phyloP scores from a whole-genome alignment of 2,888 invertebrate genomes.

The Alviniconcha strummeri region DNA sequence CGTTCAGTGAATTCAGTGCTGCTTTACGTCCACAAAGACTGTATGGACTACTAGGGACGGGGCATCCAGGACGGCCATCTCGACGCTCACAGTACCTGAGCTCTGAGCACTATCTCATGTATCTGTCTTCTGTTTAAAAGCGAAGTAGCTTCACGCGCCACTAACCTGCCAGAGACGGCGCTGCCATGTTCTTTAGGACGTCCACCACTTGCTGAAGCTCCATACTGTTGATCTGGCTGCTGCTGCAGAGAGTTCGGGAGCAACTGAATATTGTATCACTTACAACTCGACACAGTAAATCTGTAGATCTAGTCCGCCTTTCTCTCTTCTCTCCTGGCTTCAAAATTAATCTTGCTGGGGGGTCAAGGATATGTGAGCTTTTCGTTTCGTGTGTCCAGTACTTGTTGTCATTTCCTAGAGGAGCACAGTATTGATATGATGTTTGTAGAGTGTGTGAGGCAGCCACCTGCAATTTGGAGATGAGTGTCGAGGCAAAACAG shows the following conservation, averaged over 20 bases:
- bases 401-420: not conserved
- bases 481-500: not conserved
- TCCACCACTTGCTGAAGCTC: constrained; percentile 50
- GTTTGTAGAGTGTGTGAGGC: too few relatives aligned
- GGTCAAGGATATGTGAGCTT: too few relatives aligned
- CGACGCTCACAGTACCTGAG: too few relatives aligned
- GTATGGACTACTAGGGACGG: too few relatives aligned
- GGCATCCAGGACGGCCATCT: too few relatives aligned
- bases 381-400: too few relatives aligned
- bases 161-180: constrained; percentile 79
- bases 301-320: not conserved
- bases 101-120: too few relatives aligned
- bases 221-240: constrained; percentile 38
- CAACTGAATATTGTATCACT: not conserved
- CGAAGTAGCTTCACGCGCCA: constrained; percentile 77
- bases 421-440: not conserved
- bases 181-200: constrained; percentile 59
- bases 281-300: not conserved
- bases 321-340: not conserved
- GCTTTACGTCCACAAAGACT: too few relatives aligned
- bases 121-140: too few relatives aligned
- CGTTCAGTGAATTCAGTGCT: too few relatives aligned
- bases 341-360: too few relatives aligned
- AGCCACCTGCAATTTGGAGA: too few relatives aligned
- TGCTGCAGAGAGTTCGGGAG: not conserved